A percentile compares a stretch with the other conserved stretches of the same genome.
phyloP scores from a whole-genome alignment of 2,113 vertebrate species.

The Ondatra zibethicus region DNA sequence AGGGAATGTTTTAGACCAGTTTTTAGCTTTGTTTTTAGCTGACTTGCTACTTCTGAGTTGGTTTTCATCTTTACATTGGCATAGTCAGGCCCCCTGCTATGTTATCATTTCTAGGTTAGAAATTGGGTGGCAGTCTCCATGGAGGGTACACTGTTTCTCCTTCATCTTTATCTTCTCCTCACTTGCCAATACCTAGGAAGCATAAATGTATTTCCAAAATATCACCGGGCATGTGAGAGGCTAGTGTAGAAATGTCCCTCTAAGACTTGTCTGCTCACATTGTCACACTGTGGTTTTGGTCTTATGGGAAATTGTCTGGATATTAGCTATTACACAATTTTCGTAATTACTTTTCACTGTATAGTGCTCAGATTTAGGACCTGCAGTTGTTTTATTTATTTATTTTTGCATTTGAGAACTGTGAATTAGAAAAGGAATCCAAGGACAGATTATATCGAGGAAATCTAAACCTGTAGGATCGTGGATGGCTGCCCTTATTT shows the following conservation, averaged over 20 bases:
- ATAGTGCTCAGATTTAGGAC: background rate
- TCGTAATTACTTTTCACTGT: background rate
- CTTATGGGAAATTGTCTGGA: background rate
- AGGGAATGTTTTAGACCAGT: background rate
- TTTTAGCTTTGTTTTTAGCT: constrained; percentile 32
- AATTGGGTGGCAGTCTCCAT: constrained; percentile 56
- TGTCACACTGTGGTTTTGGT: background rate
- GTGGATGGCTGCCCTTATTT: background rate
- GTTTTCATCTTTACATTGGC: constrained; percentile 65
- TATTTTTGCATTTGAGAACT: background rate
- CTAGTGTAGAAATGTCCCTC: background rate
- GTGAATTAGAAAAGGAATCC: background rate
- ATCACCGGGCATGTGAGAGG: background rate
- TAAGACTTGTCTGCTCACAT: background rate
- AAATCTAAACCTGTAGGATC: background rate
- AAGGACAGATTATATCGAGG: background rate
- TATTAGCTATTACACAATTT: background rate
- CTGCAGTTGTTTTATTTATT: background rate
- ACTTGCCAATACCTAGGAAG: background rate
- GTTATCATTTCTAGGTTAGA: constrained; percentile 59
- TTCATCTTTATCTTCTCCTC: constrained; percentile 25
- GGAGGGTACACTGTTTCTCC: constrained; percentile 20
- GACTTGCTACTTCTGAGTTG: background rate
- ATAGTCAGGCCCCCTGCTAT: constrained; percentile 1
- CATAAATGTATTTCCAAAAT: background rate